Conservation (phyloP, 1,140 invertebrate species). For the Leptinotarsa lineolata region DNA sequence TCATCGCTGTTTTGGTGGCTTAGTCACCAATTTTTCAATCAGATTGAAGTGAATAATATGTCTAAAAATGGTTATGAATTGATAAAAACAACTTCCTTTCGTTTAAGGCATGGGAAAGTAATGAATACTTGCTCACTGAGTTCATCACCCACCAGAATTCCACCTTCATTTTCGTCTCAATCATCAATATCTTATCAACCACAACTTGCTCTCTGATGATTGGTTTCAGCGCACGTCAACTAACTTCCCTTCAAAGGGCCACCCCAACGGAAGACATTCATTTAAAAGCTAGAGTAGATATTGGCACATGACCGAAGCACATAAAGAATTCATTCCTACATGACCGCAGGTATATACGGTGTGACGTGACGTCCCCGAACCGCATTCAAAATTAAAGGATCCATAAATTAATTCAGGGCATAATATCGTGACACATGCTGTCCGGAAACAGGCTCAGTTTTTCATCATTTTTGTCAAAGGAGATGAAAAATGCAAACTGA, state of each 20-base stretch:
- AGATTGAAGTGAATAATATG: too few species aligned
- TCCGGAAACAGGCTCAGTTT: background rate
- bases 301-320: slow-evolving; percentile 33
- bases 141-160: too few species aligned
- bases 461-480: too few species aligned
- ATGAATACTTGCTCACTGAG: too few species aligned
- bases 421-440: background rate
- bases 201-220: background rate
- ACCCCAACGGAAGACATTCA: slow-evolving; percentile 21
- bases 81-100: too few species aligned
- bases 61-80: too few species aligned
- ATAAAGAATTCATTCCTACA: slow-evolving; percentile 34
- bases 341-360: slow-evolving; percentile 28
- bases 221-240: background rate
- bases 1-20: too few species aligned
- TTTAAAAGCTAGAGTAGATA: slow-evolving; percentile 34
- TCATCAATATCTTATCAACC: background rate
- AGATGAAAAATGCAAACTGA: too few species aligned
- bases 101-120: too few species aligned
- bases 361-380: slow-evolving; percentile 27
- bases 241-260: background rate
- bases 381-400: slow-evolving; percentile 35
- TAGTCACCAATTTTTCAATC: too few species aligned
- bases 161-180: background rate
- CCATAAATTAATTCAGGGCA: slow-evolving; percentile 32